Conservation (phyloP, 2,113 vertebrate species). For the Sarotherodon lohbergeri region DNA sequence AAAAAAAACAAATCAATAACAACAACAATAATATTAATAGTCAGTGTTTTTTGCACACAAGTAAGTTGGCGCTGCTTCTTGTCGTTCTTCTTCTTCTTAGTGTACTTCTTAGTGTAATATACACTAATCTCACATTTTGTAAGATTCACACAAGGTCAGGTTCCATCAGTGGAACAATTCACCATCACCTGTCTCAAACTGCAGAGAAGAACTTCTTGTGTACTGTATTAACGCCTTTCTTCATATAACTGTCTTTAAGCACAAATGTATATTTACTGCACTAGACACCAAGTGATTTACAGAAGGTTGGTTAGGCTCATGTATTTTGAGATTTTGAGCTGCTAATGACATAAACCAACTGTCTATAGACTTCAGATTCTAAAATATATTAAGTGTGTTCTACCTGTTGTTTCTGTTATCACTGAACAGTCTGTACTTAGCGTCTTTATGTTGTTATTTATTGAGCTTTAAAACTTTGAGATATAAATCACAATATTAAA, state of each 20-base stretch:
- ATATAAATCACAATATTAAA: background rate
- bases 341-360: background rate
- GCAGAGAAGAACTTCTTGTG: background rate
- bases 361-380: background rate
- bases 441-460: background rate
- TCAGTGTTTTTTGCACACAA: background rate
- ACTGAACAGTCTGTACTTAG: background rate
- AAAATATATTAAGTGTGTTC: background rate
- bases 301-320: background rate
- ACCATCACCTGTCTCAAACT: background rate
- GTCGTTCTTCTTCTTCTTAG: background rate
- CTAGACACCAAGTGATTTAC: background rate
- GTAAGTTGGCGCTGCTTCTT: background rate
- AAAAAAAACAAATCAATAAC: background rate
- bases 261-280: background rate
- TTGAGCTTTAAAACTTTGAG: background rate
- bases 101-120: background rate
- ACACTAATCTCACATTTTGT: background rate
- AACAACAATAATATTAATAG: background rate
- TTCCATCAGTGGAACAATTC: background rate
- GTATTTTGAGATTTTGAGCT: background rate
- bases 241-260: background rate
- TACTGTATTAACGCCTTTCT: background rate
- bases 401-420: background rate
- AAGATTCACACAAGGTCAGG: background rate